phyloP scores from a whole-genome alignment of 92 coral and sea anemone species.

The Isaurus tuberculatus region DNA sequence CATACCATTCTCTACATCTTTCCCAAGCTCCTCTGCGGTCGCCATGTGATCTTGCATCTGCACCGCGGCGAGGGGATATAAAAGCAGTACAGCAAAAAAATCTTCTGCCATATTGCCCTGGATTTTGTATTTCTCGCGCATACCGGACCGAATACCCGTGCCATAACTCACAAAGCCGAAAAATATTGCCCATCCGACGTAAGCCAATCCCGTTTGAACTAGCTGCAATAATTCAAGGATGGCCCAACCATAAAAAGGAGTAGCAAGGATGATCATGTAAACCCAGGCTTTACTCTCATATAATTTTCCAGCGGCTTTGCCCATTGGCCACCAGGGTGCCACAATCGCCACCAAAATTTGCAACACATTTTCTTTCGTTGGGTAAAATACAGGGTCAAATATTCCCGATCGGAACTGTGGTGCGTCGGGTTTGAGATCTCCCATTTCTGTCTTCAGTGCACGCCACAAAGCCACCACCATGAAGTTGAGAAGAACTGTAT shows the following conservation, averaged over 20 bases:
- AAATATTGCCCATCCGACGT: constrained; percentile 89
- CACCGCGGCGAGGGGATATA: constrained; percentile 83
- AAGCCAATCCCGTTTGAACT: constrained; percentile 63
- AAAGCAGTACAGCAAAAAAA: constrained; percentile 65
- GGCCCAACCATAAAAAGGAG: constrained; percentile 73
- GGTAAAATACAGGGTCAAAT: constrained; percentile 60
- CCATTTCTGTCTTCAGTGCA: constrained; percentile 72
- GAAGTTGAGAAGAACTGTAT: constrained; percentile 71
- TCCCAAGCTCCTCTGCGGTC: neutral
- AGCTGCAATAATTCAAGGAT: constrained; percentile 61
- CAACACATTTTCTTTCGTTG: constrained; percentile 11
- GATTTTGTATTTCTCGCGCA: constrained; percentile 71
- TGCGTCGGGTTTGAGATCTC: constrained; percentile 70
- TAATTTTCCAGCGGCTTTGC: constrained; percentile 72
- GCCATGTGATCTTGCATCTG: constrained; percentile 83
- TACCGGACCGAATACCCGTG: constrained; percentile 68
- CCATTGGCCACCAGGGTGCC: constrained; percentile 78
- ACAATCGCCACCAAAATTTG: constrained; percentile 63
- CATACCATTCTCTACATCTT: constrained; percentile 22
- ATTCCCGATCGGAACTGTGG: constrained; percentile 60
- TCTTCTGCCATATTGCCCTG: constrained; percentile 81
- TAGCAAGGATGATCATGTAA: constrained; percentile 71
- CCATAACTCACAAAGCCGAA: constrained; percentile 85
- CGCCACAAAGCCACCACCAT: constrained; percentile 83
- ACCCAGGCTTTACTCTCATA: constrained; percentile 46